Conservation (phyloP, 2,888 invertebrate genomes). For the Bedellia somnulentella region DNA sequence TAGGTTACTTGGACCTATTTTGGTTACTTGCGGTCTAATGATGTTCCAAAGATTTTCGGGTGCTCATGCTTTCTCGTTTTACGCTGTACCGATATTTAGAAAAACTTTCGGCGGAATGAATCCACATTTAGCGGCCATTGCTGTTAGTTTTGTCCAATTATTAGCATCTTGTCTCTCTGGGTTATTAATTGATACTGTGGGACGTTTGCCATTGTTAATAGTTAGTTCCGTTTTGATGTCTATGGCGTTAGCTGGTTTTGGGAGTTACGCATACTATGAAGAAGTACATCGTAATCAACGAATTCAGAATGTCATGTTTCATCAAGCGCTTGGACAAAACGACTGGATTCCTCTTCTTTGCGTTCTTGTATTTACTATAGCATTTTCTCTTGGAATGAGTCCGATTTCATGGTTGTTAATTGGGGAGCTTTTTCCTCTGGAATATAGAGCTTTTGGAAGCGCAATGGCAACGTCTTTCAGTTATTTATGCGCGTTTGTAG, state of each 20-base stretch:
- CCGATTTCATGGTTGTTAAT: constrained; percentile 86
- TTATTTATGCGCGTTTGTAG: constrained; percentile 83
- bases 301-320: constrained; percentile 52
- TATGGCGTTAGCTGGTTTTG: constrained; percentile 82
- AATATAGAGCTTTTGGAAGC: constrained; percentile 83
- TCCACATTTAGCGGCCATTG: constrained; percentile 82
- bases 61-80: constrained; percentile 82
- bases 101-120: constrained; percentile 81
- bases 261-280: constrained; percentile 82
- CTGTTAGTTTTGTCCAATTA: constrained; percentile 82
- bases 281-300: constrained; percentile 63
- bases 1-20: constrained; percentile 67
- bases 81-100: constrained; percentile 84
- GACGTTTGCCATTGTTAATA: constrained; percentile 79
- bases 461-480: constrained; percentile 85
- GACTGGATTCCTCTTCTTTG: constrained; percentile 85
- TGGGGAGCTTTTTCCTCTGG: constrained; percentile 80
- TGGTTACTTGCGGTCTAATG: constrained; percentile 85
- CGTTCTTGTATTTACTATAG: constrained; percentile 80
- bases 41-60: constrained; percentile 85
- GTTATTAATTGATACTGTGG: constrained; percentile 82
- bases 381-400: constrained; percentile 85
- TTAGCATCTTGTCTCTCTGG: constrained; percentile 82
- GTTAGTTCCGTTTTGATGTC: constrained; percentile 85
- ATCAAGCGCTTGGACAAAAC: constrained; percentile 61